Percentiles rank a stretch among this genome's conserved stretches.
Evolutionary conservation across 1,140 invertebrate species (phyloP).

Genomic region (Drosophila mojavensis): DNA sequence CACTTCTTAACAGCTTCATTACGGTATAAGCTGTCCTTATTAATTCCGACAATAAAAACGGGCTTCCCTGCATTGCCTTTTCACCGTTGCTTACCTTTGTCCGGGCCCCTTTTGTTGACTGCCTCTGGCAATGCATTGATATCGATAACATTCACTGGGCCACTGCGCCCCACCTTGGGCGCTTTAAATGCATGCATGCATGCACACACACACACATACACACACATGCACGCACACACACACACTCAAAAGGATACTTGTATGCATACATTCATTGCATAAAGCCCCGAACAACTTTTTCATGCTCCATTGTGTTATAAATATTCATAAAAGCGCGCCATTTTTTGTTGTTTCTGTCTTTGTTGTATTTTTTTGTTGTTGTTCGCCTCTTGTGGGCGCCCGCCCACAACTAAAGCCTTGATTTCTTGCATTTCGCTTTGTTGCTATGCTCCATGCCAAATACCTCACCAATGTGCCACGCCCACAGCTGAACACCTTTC

Average conservation of each 20-base stretch:
- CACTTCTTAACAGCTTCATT: constrained; percentile 6
- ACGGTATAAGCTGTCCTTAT: constrained; percentile 10
- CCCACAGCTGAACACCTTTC: constrained; percentile 28
- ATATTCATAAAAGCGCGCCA: constrained; percentile 75
- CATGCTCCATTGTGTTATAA: constrained; percentile 78
- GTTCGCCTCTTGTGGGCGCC: constrained; percentile 23
- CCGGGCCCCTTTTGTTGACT: constrained; percentile 19
- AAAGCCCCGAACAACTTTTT: constrained; percentile 63
- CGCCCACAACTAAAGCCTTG: constrained; percentile 71
- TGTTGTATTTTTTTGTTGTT: background rate
- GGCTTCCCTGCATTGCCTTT: background rate
- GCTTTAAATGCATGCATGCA: constrained; percentile 32
- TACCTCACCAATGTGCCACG: constrained; percentile 67
- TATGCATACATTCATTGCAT: constrained; percentile 35
- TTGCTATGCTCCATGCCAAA: constrained; percentile 50
- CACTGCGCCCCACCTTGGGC: background rate
- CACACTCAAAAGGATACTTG: constrained; percentile 11
- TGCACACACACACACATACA: background rate
- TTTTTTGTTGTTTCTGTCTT: constrained; percentile 33
- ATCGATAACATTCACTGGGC: constrained; percentile 51
- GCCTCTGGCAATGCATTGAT: constrained; percentile 49
- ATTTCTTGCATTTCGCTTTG: constrained; percentile 70
- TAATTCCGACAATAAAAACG: constrained; percentile 8
- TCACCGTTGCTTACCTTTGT: background rate
- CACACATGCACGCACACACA: background rate